Percentiles rank a stretch among this genome's conserved stretches.
phyloP scores from a whole-genome alignment of 1,140 invertebrate genomes.

The Bombus affinis region DNA sequence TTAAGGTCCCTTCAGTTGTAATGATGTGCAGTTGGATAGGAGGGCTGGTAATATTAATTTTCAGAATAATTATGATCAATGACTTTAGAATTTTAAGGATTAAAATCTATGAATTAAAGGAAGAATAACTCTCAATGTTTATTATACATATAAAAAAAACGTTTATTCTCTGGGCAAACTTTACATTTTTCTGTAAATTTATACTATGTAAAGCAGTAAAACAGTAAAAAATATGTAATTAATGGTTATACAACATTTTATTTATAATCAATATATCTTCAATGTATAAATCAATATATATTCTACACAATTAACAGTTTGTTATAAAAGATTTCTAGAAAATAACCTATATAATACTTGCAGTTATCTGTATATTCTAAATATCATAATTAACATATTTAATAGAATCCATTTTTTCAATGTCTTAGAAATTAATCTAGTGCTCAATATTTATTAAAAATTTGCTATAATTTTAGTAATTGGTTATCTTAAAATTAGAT shows the following conservation, averaged over 20 bases:
- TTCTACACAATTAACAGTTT: neutral
- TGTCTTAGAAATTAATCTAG: neutral
- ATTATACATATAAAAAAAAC: neutral
- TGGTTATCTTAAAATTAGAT: conserved; percentile 69
- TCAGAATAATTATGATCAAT: conserved; percentile 51
- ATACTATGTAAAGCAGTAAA: neutral
- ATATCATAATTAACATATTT: neutral
- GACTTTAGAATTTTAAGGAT: conserved; percentile 68
- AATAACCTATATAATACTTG: conserved; percentile 2
- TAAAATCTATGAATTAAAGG: conserved; percentile 58
- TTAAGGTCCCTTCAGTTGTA: conserved; percentile 54
- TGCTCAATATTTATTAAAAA: neutral
- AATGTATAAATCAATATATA: conserved; percentile 37
- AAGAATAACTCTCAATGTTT: conserved; percentile 3
- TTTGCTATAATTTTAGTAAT: neutral
- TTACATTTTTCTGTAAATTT: conserved; percentile 29
- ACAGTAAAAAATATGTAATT: neutral
- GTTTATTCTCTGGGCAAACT: neutral
- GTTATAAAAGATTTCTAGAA: neutral
- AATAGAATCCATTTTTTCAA: neutral
- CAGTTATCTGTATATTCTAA: neutral
- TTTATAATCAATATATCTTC: conserved; percentile 15
- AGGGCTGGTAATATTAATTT: conserved; percentile 52
- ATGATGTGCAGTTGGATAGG: conserved; percentile 67
- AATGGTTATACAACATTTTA: conserved; percentile 6